phyloP scores from a whole-genome alignment of 2,797 vertebrate species.

The Iguana delicatissima region DNA sequence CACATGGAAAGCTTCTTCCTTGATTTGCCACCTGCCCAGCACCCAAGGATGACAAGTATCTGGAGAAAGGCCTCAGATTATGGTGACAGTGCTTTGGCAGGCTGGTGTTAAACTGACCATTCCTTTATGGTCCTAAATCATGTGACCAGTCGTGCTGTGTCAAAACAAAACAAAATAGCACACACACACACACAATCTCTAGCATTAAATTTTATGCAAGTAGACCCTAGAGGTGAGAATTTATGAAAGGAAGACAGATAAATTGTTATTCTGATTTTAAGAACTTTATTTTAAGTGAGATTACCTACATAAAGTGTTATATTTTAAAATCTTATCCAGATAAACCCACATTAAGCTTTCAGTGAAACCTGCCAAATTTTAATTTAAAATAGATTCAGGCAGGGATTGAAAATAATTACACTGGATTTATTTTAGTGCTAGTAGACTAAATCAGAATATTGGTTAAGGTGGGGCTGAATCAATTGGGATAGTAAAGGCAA shows the following conservation, averaged over 20 bases:
- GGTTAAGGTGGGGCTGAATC: slow-evolving; percentile 15
- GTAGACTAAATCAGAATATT: slow-evolving; percentile 36
- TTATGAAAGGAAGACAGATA: background rate
- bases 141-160: background rate
- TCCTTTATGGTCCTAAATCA: no score
- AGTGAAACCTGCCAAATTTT: background rate
- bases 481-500: slow-evolving; percentile 38
- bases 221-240: background rate
- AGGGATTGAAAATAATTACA: slow-evolving; percentile 40
- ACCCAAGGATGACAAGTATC: background rate
- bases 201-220: background rate
- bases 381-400: slow-evolving; percentile 42
- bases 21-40: background rate
- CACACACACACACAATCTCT: no score
- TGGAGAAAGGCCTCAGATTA: background rate
- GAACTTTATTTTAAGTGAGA: slow-evolving; percentile 31
- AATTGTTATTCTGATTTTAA: background rate
- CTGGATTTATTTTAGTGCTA: slow-evolving; percentile 38
- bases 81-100: background rate
- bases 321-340: slow-evolving; percentile 15
- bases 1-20: background rate
- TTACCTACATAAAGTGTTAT: background rate
- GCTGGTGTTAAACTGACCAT: background rate
- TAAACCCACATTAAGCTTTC: background rate
- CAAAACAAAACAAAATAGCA: background rate